Evolutionary conservation across 2,888 invertebrate genomes (phyloP), one percentile per base, ranked within the genome.

Genomic region (Acleris holmiana): DNA sequence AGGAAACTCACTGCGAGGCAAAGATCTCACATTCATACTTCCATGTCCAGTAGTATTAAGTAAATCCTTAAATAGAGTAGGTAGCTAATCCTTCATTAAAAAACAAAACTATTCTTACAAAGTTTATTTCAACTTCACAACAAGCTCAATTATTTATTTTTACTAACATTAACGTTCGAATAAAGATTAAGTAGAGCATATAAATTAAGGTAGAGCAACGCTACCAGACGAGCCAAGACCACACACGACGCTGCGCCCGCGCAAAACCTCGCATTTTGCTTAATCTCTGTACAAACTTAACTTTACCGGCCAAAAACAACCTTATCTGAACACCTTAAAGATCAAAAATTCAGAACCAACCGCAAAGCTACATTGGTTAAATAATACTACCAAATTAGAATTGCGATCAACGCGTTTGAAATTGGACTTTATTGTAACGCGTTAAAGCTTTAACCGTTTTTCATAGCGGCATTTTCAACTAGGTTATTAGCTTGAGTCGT

Each of bases 181-280:
- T 35, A 35, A 35, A 35, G 35, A 35, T 35, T 13, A 13, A 35
- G 35, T 23, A 55, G 23, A 17, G 25, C 54, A 59, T 68, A 72
- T 35, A 73, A 70, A 69, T 71, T 67, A 61, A 71, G 51, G 56
- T 35, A 70, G 71, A 80, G 78, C 73, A 67, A 60, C 71, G 61
- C 19, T 58, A 17, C 73, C 55, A 63, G 64, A 29, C 67, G 60
- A 35, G 41, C 64, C 48, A 44, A 60, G 81, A 80, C 81, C 80
- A 80, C 82, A 81, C 81, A 80, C 78, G 76, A 66, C 51, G 79
- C 67, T 40, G 56, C 72, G 74, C 74, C 69, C 72, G 71, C 70
- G 74, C 71, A 60, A 64, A 70, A 69, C 71, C 73, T 71, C 72
- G 76, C 72, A 78, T 77, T 77, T 76, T 78, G 79, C 74, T 76